Conservation (phyloP, 2,888 invertebrate species). For the Megamerina dolium region DNA sequence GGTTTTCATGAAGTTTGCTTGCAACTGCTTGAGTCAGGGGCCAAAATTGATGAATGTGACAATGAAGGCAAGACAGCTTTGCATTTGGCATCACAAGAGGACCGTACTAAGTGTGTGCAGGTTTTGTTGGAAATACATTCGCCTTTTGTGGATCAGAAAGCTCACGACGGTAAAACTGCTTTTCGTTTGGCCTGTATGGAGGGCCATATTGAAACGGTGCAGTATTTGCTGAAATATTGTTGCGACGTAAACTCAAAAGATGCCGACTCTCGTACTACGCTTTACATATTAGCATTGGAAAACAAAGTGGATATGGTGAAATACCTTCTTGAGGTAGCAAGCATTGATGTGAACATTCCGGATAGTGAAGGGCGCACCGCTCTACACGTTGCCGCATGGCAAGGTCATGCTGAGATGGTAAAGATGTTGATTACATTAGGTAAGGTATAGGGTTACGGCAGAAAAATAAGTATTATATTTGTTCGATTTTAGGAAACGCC, state of each 20-base stretch:
- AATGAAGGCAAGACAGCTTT: conserved; percentile 86
- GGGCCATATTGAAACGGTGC: conserved; percentile 64
- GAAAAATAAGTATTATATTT: not conserved
- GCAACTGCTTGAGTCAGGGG: conserved; percentile 71
- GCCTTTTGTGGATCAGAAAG: conserved; percentile 76
- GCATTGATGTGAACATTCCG: conserved; percentile 75
- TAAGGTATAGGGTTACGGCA: conserved; percentile 29
- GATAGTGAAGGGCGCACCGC: conserved; percentile 89
- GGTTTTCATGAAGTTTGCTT: conserved; percentile 53
- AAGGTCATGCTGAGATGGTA: conserved; percentile 91
- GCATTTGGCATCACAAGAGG: conserved; percentile 85
- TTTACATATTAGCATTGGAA: conserved; percentile 86
- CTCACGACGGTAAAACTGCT: conserved; percentile 87
- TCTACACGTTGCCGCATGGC: conserved; percentile 86
- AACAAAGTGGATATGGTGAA: conserved; percentile 79
- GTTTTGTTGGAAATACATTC: conserved; percentile 66
- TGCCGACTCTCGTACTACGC: conserved; percentile 84
- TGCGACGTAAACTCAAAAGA: conserved; percentile 85
- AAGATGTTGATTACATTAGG: conserved; percentile 69
- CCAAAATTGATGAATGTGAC: conserved; percentile 81
- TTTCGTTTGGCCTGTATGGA: conserved; percentile 56
- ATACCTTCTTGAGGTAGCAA: conserved; percentile 68
- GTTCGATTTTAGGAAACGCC: conserved; percentile 58
- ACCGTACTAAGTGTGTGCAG: conserved; percentile 58
- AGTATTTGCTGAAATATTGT: conserved; percentile 61